Evolutionary conservation across 2,113 vertebrate species (phyloP).

Genomic region (Odocoileus virginianus): DNA sequence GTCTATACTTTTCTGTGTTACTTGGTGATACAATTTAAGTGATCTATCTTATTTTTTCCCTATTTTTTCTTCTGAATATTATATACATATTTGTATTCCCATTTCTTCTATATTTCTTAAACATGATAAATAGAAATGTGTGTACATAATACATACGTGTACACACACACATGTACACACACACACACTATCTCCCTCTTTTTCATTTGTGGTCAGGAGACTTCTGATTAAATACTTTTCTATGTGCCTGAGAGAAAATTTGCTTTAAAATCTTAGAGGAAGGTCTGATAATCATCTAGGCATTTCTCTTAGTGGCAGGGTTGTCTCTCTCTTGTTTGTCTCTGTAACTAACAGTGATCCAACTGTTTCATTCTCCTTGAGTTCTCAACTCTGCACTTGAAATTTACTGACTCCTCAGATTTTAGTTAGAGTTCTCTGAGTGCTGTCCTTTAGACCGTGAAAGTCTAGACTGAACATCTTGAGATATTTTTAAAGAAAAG

Average conservation of each 20-base stretch:
- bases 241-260: neutral
- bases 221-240: neutral
- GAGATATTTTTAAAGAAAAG: constrained; percentile 27
- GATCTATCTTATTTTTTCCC: neutral
- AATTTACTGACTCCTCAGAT: neutral
- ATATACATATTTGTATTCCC: neutral
- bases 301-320: neutral
- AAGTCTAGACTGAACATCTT: neutral
- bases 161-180: neutral
- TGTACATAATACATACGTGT: neutral
- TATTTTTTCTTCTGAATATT: neutral
- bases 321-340: neutral
- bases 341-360: neutral
- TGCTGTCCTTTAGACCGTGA: constrained; percentile 29
- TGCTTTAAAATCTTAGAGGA: neutral
- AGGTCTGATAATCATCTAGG: neutral
- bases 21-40: neutral
- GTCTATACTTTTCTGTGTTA: neutral
- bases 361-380: neutral
- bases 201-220: neutral
- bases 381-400: neutral
- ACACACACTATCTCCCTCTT: neutral
- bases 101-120: neutral
- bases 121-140: neutral
- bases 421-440: neutral